Base-by-base conservation (phyloP, 2,797 vertebrate species). In the Pangasius djambal region DNA sequence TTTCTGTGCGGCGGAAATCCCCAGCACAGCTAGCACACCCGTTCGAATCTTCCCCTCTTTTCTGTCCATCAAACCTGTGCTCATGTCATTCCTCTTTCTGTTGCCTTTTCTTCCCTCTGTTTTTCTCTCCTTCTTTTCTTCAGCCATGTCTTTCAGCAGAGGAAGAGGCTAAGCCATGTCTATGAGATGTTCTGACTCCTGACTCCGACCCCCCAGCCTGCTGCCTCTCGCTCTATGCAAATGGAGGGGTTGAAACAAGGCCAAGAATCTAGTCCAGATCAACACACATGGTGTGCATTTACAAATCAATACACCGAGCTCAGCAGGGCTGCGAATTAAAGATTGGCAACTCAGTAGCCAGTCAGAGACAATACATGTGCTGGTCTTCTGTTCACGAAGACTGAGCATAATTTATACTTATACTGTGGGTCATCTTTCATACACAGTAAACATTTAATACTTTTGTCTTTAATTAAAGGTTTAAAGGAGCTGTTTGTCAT, bases 261-360 rank as follows among this genome's bases (percentile, higher is more conserved):
- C 86, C 85, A 89, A 83, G 89, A 85, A 85, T 89, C 86, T 82
- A 69, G 78, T 85, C 57, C 37, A 37, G 83, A 92, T 92, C 92
- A 91, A 93, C 90, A 92, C 90, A 91, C 89, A 90, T 88, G 90
- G 89, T 87, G 88, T 91, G 88, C 92, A 93, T 93, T 94, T 94
- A 93, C 92, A 93, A 93, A 93, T 94, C 92, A 92, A 92, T 94
- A 90, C 91, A 82, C 69, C 34, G 90, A 82, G 75, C 90, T 70
- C 91, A 92, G 91, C 88, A 83, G 89, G 57, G 85, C 88, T 87
- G 89, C 85, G 91, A 89, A 92, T 92, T 92, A 92, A 93, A 92
- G 92, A 93, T 91, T 90, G 91, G 91, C 86, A 78, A 28, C 79
- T 87, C 86, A 57, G 84, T 75, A 87, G 85, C 90, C 75, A 74